Conservation (phyloP, 2,888 invertebrate genomes). For the Drosophila glabriapex region DNA sequence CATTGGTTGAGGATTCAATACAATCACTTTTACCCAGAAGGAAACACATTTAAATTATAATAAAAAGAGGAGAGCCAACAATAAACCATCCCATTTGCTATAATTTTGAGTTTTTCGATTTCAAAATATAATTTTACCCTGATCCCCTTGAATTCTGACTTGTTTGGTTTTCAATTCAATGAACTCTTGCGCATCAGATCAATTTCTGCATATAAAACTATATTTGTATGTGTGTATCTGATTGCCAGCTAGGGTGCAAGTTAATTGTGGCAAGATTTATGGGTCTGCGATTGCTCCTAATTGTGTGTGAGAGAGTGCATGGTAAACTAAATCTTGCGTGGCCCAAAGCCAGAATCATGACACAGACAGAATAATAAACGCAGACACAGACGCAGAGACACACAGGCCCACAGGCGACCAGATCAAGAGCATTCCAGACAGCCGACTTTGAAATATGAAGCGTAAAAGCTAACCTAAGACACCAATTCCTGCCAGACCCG, state of each 20-base stretch:
- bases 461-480: conserved; percentile 20
- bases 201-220: too few species aligned
- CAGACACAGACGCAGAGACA: background rate
- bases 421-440: conserved; percentile 39
- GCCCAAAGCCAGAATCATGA: conserved; percentile 18
- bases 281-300: conserved; percentile 40
- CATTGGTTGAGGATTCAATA: background rate
- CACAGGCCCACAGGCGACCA: conserved; percentile 4
- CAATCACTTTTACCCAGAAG: background rate
- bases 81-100: background rate
- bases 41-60: background rate
- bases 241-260: conserved; percentile 32
- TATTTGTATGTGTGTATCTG: background rate
- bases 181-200: background rate
- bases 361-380: conserved; percentile 1
- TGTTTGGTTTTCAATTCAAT: background rate
- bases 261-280: conserved; percentile 48
- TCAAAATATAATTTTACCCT: background rate
- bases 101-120: background rate
- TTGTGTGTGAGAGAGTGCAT: conserved; percentile 22
- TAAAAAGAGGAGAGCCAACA: background rate
- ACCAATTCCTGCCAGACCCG: background rate
- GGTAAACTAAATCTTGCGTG: conserved; percentile 14
- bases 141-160: background rate
- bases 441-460: conserved; percentile 66